A percentile compares a stretch with the other conserved stretches of the same genome.
These are phyloP conservation scores for Neuroscelio doddi DNA, from an alignment of 2,888 invertebrate species.

Conservation along the genomic window DNA sequence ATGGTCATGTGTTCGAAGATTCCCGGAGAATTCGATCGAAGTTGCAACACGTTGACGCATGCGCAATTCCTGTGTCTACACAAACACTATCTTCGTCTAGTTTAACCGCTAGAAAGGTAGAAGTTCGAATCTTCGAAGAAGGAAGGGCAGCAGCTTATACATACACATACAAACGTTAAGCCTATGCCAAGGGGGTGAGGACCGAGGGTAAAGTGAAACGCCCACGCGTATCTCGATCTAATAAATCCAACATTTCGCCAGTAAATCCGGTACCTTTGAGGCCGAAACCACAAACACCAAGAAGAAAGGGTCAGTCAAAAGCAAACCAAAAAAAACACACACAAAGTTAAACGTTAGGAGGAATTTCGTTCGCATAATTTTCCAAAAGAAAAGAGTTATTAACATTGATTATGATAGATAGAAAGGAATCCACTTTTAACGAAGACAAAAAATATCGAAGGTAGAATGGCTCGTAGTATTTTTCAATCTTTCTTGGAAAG, in stretches of 20 bases:
- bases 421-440: too few species aligned
- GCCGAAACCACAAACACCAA: conserved; percentile 24
- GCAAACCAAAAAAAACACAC: background rate
- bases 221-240: conserved; percentile 72
- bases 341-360: background rate
- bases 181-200: conserved; percentile 39
- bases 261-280: conserved; percentile 57
- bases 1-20: background rate
- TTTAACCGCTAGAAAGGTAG: conserved; percentile 1
- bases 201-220: conserved; percentile 58
- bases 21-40: background rate
- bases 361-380: conserved; percentile 7
- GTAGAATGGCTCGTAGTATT: too few species aligned
- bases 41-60: background rate
- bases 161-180: conserved; percentile 17
- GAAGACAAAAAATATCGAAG: too few species aligned
- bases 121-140: conserved; percentile 16
- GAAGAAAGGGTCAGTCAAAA: conserved; percentile 1
- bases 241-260: conserved; percentile 72
- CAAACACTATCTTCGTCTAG: background rate
- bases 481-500: too few species aligned
- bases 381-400: background rate
- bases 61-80: background rate
- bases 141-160: conserved; percentile 31
- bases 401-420: too few species aligned